Conservation (phyloP, 2,888 invertebrate species). For the Sycophila texana region DNA sequence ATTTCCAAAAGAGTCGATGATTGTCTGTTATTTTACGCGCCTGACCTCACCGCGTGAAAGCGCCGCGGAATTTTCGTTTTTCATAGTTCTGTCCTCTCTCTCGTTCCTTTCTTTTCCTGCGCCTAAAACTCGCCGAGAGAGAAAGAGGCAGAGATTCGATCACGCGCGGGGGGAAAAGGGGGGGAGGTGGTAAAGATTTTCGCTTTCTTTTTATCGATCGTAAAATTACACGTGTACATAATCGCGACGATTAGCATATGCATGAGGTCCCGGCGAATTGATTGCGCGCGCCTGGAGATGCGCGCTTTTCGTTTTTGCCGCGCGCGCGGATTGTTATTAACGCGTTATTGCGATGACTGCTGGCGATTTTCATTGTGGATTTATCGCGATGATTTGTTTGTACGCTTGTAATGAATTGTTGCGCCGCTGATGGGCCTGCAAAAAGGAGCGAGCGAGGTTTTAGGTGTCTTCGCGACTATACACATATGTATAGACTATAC, state of each 20-base stretch:
- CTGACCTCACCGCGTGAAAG: conserved; percentile 21
- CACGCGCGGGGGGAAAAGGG: not conserved
- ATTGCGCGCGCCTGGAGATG: not conserved
- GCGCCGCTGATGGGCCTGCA: too few species aligned
- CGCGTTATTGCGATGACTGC: not conserved
- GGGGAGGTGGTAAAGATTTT: conserved; percentile 23
- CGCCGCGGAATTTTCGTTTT: conserved; percentile 26
- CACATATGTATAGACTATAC: too few species aligned
- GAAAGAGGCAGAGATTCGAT: not conserved
- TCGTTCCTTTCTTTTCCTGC: not conserved
- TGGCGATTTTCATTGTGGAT: too few species aligned
- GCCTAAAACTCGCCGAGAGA: not conserved
- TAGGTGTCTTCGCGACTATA: too few species aligned
- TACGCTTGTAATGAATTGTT: too few species aligned
- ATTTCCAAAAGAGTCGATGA: too few species aligned
- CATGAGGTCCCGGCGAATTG: conserved; percentile 16
- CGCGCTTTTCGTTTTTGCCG: not conserved
- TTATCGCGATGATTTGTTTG: too few species aligned
- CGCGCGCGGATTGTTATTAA: conserved; percentile 2
- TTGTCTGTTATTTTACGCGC: too few species aligned
- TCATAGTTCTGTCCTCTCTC: conserved; percentile 3
- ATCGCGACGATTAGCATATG: conserved; percentile 15
- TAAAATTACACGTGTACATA: conserved; percentile 34
- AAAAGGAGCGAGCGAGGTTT: too few species aligned
- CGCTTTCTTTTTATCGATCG: conserved; percentile 50